Percentiles rank a stretch among this genome's conserved stretches.
Evolutionary conservation across 1,140 invertebrate species (phyloP).

Genomic region (Dinothrombium tinctorium): DNA sequence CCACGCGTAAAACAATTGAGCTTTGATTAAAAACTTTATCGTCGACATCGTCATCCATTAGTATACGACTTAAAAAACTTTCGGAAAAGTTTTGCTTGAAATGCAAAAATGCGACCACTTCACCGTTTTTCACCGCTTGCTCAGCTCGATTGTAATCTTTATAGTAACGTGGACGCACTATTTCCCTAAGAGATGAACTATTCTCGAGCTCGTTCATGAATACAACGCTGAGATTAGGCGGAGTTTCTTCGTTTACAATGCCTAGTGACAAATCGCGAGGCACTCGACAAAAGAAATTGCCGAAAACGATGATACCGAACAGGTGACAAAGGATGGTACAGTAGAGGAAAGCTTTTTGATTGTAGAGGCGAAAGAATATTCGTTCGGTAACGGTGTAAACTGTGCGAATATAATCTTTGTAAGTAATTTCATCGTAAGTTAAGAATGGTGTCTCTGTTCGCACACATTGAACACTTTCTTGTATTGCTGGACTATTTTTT

Average conservation of each 20-base stretch:
- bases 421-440: too few relatives aligned
- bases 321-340: not conserved
- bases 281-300: not conserved
- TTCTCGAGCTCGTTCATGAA: not conserved
- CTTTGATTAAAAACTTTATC: not conserved
- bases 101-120: not conserved
- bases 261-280: not conserved
- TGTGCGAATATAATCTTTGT: not conserved
- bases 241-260: not conserved
- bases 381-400: not conserved
- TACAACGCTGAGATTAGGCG: not conserved
- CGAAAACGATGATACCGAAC: not conserved
- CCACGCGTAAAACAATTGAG: not conserved
- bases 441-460: too few relatives aligned
- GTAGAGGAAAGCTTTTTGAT: not conserved
- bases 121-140: not conserved
- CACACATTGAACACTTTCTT: too few relatives aligned
- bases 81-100: not conserved
- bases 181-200: too few relatives aligned
- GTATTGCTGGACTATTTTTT: too few relatives aligned
- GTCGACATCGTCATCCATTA: not conserved
- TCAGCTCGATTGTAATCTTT: not conserved
- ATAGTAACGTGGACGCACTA: not conserved
- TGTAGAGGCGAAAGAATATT: slow-evolving; percentile 1
- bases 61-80: not conserved